These are phyloP conservation scores for Ochlodes sylvanus DNA, from an alignment of 2,888 invertebrate species.

Conservation along the genomic window DNA sequence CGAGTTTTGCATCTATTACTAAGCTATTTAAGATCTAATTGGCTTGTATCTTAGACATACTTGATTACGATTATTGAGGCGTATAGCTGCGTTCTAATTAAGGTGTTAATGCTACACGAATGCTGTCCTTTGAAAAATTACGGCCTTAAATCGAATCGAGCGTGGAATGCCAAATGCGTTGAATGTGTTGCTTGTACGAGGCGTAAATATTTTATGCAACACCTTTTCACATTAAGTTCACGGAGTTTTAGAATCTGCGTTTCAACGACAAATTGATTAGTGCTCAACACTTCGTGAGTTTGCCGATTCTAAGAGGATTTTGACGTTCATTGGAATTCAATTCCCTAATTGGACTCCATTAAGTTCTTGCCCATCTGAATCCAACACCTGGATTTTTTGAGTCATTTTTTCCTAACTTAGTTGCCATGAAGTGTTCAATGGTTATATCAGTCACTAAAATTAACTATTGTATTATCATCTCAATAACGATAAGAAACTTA, in stretches of 20 bases:
- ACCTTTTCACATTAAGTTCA: constrained; percentile 18
- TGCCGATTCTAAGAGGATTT: neutral
- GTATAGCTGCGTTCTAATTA: constrained; percentile 71
- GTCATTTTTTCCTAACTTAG: no score
- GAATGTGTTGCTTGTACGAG: constrained; percentile 34
- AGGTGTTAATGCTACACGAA: constrained; percentile 55
- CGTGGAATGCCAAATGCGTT: constrained; percentile 45
- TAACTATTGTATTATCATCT: no score
- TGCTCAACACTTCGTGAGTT: no score
- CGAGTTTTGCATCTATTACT: constrained; percentile 38
- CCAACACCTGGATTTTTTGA: no score
- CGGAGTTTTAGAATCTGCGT: neutral
- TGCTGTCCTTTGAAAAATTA: constrained; percentile 48
- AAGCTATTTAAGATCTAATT: constrained; percentile 29
- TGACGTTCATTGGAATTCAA: no score
- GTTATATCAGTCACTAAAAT: no score
- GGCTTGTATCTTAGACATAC: constrained; percentile 38
- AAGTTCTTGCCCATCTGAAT: no score
- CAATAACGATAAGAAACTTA: no score
- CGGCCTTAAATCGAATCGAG: constrained; percentile 43
- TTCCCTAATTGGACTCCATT: no score
- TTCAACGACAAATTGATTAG: no score
- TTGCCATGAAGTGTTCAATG: no score
- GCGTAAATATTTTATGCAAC: constrained; percentile 32
- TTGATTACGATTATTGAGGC: constrained; percentile 49